Percentiles rank a stretch among this genome's conserved stretches.
These are phyloP conservation scores for Microcebus murinus DNA, from an alignment of 2,113 vertebrate species.

Conservation along the genomic window DNA sequence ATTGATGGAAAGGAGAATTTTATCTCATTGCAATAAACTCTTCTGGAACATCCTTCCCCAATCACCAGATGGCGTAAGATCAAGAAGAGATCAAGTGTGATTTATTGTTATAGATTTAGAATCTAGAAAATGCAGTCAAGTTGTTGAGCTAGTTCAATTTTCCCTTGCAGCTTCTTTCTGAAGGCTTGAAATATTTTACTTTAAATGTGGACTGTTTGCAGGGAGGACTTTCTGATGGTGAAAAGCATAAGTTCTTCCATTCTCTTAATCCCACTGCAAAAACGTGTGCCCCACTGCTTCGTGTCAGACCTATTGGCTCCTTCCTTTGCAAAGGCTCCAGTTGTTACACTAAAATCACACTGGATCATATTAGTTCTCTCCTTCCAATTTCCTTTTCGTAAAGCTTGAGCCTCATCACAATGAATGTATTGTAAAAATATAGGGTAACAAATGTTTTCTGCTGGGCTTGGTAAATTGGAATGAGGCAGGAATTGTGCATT, in stretches of 20 bases:
- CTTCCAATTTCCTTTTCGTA: conserved; percentile 60
- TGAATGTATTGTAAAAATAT: conserved; percentile 66
- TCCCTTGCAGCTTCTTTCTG: conserved; percentile 6
- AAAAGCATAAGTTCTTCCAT: conserved; percentile 49
- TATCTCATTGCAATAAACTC: not conserved
- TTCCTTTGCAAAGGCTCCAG: conserved; percentile 45
- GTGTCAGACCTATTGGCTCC: conserved; percentile 38
- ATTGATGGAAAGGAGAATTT: not conserved
- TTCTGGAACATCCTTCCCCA: not conserved
- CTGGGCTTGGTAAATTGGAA: conserved; percentile 64
- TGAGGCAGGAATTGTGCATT: conserved; percentile 59
- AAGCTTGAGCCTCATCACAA: conserved; percentile 65
- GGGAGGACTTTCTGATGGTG: conserved; percentile 1
- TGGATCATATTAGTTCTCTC: conserved; percentile 52
- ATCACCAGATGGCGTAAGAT: not conserved
- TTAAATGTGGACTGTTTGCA: not conserved
- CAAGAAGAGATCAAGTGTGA: conserved; percentile 13
- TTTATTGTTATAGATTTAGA: not conserved
- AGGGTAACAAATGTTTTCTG: conserved; percentile 63
- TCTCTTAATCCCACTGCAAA: conserved; percentile 43
- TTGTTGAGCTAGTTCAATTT: conserved; percentile 16
- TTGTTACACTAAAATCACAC: conserved; percentile 59
- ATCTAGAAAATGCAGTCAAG: not conserved
- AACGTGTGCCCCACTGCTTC: conserved; percentile 17
- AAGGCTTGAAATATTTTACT: conserved; percentile 6